Conservation (phyloP, 2,797 vertebrate genomes). For the Ctenochaetus hawaiiensis region DNA sequence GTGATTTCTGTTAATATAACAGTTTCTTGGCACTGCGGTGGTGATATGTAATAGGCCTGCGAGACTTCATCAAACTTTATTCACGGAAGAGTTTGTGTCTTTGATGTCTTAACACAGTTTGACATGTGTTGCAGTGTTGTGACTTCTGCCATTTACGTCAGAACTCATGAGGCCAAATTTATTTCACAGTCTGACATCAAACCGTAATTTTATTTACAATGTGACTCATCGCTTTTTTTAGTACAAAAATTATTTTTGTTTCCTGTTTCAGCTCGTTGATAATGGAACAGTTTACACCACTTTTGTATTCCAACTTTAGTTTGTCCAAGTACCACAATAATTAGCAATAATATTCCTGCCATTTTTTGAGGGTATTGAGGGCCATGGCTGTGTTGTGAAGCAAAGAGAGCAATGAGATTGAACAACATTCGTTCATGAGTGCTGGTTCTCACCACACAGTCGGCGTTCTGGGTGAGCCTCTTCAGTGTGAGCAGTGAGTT, state of each 20-base stretch:
- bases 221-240: neutral
- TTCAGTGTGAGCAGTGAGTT: constrained; percentile 97
- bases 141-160: constrained; percentile 23
- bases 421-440: constrained; percentile 16
- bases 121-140: constrained; percentile 1
- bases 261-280: constrained; percentile 20
- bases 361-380: constrained; percentile 4
- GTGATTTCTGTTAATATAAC: neutral
- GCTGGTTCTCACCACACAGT: constrained; percentile 91
- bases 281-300: constrained; percentile 14
- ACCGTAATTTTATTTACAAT: constrained; percentile 22
- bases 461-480: constrained; percentile 97
- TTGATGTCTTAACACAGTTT: constrained; percentile 28
- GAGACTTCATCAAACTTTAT: constrained; percentile 23
- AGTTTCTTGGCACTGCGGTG: neutral
- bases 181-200: constrained; percentile 45
- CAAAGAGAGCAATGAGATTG: constrained; percentile 26
- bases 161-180: constrained; percentile 22
- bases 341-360: neutral
- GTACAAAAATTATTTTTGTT: constrained; percentile 1
- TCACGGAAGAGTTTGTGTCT: neutral
- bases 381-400: neutral
- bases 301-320: constrained; percentile 2
- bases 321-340: constrained; percentile 1
- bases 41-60: neutral